Base-by-base conservation (phyloP, 2,113 vertebrate genomes). In the Campylorhamphus procurvoides region DNA sequence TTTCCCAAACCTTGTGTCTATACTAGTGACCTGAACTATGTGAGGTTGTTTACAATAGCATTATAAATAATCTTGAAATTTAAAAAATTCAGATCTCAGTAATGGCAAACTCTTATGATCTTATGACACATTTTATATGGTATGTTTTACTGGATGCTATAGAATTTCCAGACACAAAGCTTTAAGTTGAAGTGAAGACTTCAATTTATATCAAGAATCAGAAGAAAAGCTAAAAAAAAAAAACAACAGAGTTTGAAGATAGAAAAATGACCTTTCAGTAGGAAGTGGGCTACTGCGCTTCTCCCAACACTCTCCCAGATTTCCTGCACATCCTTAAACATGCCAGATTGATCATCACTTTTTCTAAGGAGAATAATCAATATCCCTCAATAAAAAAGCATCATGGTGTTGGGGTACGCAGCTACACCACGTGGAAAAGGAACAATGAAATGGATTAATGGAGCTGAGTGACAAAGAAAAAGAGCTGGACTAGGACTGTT, bases 21-120 rank as follows among this genome's bases (percentile, higher is more conserved):
- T 94, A 97, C 96, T 97, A 98, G 96, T 98, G 98, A 98, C 98
- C 98, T 98, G 98, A 98, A 98, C 98, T 98, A 98, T 98, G 97
- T 98, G 96, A 99, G 98, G 98, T 98, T 98, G 98, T 96, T 90
- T 94, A 97, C 97, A 98, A 99, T 98, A 96, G 97, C 98, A 98
- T 99, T 99, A 98, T 96, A 93, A 96, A 96, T 97, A 97, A 95
- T 97, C 89, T 97, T 98, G 60, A 95, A 98, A 98, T 98, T 98
- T 98, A 96, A 98, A 98, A 98, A 98, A 98, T 98, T 98, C 96
- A 97, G 95, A 98, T 98, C 97, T 81, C 93, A 93, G 84, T 92
- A 96, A 97, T 97, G 90, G 93, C 94, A 98, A 98, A 92, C 46
- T 74, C 63, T 94, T 91, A 85, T 78, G 77, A 77, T 87, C 75